Conservation (phyloP, 2,113 vertebrate species). For the Dipodomys stephensi region DNA sequence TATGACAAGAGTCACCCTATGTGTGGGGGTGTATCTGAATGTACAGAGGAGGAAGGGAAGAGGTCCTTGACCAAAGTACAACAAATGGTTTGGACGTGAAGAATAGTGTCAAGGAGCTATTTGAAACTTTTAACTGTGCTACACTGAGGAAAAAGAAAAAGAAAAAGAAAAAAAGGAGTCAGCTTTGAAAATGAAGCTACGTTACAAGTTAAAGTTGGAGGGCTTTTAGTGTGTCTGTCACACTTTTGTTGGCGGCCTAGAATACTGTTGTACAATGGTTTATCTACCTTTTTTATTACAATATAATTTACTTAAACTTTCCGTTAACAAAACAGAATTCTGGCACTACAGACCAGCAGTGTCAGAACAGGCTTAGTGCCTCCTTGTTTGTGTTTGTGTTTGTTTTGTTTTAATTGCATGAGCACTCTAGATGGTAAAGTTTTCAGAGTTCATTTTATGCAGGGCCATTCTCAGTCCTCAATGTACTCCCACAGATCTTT, state of each 20-base stretch:
- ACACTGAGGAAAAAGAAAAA: slow-evolving; percentile 90
- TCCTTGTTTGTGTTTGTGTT: slow-evolving; percentile 85
- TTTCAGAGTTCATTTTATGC: slow-evolving; percentile 95
- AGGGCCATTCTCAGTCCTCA: slow-evolving; percentile 94
- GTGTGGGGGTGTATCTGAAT: slow-evolving; percentile 63
- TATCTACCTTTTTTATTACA: slow-evolving; percentile 97
- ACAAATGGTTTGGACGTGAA: slow-evolving; percentile 94
- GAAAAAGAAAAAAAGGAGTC: slow-evolving; percentile 87
- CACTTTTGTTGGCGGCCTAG: slow-evolving; percentile 94
- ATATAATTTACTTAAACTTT: slow-evolving; percentile 99
- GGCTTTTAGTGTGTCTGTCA: slow-evolving; percentile 91
- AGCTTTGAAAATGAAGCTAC: slow-evolving; percentile 92
- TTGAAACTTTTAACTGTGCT: slow-evolving; percentile 88
- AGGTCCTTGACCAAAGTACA: slow-evolving; percentile 88
- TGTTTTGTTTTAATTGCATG: slow-evolving; percentile 91
- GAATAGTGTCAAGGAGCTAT: slow-evolving; percentile 93
- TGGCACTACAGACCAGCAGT: slow-evolving; percentile 93
- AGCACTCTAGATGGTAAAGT: slow-evolving; percentile 95
- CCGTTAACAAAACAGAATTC: slow-evolving; percentile 95
- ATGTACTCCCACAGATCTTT: slow-evolving; percentile 99
- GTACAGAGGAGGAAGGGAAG: slow-evolving; percentile 66
- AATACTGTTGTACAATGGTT: slow-evolving; percentile 99
- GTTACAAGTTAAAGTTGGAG: slow-evolving; percentile 94
- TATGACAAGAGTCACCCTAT: slow-evolving; percentile 71
- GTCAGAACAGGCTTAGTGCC: slow-evolving; percentile 87